Base-by-base conservation (phyloP, 1,140 invertebrate species). In the Monomorium pharaonis region DNA sequence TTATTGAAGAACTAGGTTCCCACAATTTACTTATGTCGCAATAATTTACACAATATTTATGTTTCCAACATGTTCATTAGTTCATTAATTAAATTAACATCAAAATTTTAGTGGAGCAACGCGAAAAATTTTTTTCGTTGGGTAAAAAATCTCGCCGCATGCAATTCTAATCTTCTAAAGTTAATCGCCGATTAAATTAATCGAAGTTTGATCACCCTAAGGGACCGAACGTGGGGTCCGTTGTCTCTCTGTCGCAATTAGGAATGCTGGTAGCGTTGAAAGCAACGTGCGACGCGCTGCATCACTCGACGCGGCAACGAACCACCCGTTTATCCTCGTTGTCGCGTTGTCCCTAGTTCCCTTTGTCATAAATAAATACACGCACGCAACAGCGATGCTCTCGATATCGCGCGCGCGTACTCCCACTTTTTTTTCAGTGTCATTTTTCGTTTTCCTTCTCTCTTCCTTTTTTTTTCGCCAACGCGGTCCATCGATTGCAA, bases 331-430 rank as follows among this genome's bases (percentile, higher is more conserved):
- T 87, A 90, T 85, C 87, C 81, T 85, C 81, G 80, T 76, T 62
- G 51, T 62, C 76, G 63, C 77, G 76, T 70, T 49, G 33, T 63
- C 42, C 33, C 70, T 42, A 44, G 27, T 70, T 44, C 58, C 75
- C 62, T 85, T 89, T 85, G 85, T 85, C 78, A 76, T 90, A 89
- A 90, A 90, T 85, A 84, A 89, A 86, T 90, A 85, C 86, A 90
- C 85, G 86, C 75, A 86, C 58, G 62, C 75, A 54, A 21, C 67
- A 42, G 54, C 72, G 87, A 77, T 27, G 74, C 51, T 49, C 51
- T 49, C 67, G 63, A 72, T 65, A 67, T 56, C 42, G 16, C 27
- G 47, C 42, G 27, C 67, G 58, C 37, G 47, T 44, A n/a, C 63
- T 24, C n/a, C 12, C 10, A 9, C 18, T 77, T 63, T 77, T 83